Conservation (phyloP, 2,113 vertebrate genomes). For the Gymnobelideus leadbeateri region DNA sequence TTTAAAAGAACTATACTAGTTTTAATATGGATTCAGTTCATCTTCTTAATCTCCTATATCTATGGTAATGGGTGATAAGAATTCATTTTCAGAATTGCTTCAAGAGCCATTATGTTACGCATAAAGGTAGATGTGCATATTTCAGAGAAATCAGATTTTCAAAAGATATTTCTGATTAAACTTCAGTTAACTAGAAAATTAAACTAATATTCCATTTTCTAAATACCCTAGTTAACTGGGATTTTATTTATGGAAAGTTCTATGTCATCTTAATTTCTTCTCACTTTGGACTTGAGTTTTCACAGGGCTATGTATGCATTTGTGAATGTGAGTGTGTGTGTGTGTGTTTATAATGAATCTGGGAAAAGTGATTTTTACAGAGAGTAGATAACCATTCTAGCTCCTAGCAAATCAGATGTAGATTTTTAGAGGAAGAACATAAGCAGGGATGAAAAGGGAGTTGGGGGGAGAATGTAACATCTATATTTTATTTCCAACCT, state of each 20-base stretch:
- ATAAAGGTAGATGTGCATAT: background rate
- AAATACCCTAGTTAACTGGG: conserved; percentile 21
- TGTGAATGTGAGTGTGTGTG: background rate
- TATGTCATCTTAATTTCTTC: background rate
- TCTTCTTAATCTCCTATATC: background rate
- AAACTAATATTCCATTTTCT: conserved; percentile 33
- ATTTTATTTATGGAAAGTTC: background rate
- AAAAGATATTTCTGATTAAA: conserved; percentile 36
- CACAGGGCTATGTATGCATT: background rate
- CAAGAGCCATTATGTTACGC: background rate
- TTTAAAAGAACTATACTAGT: background rate
- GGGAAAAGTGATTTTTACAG: background rate
- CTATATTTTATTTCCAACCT: background rate
- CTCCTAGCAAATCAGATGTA: conserved; percentile 13
- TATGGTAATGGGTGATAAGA: background rate
- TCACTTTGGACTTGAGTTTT: background rate
- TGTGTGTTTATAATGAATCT: background rate
- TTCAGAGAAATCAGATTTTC: background rate
- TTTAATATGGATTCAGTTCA: background rate
- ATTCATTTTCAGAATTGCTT: conserved; percentile 10
- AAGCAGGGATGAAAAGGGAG: background rate
- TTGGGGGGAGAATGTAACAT: background rate
- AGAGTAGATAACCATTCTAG: background rate
- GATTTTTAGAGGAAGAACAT: background rate
- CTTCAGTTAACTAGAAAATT: conserved; percentile 32